Evolutionary conservation across 2,797 vertebrate genomes (phyloP).

Genomic region (Moxostoma hubbsi): DNA sequence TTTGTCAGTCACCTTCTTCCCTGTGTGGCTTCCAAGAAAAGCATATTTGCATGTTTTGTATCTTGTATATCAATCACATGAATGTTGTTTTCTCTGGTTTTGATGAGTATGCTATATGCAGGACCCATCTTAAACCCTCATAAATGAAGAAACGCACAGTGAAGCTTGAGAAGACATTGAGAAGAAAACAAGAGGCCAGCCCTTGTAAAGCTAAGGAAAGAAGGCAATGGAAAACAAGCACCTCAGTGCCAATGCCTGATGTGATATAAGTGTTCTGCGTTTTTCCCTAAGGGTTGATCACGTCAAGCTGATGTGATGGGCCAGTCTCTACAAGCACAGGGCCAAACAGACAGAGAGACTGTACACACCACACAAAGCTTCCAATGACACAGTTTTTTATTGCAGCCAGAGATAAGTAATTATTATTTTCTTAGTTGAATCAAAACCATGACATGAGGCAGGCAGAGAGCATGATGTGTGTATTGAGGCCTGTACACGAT

Average conservation of each 20-base stretch:
- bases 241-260: constrained; percentile 64
- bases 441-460: constrained; percentile 31
- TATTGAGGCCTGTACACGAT: constrained; percentile 29
- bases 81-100: neutral
- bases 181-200: constrained; percentile 1
- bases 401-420: constrained; percentile 37
- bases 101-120: neutral
- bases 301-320: constrained; percentile 66
- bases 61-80: neutral
- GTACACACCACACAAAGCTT: constrained; percentile 45
- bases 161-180: neutral
- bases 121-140: neutral
- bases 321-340: constrained; percentile 73
- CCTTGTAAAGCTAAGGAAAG: constrained; percentile 16
- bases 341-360: constrained; percentile 49
- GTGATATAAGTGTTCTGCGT: constrained; percentile 65
- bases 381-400: constrained; percentile 47
- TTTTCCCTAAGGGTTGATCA: constrained; percentile 69
- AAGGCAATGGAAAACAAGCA: constrained; percentile 53
- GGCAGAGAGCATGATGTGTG: constrained; percentile 31
- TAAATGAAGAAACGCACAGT: neutral
- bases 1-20: neutral
- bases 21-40: constrained; percentile 3
- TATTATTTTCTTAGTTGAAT: constrained; percentile 47
- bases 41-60: constrained; percentile 2